Percentiles rank a stretch among this genome's conserved stretches.
Conservation (phyloP, 1,140 invertebrate species). For the Leptoteleia sp. region DNA sequence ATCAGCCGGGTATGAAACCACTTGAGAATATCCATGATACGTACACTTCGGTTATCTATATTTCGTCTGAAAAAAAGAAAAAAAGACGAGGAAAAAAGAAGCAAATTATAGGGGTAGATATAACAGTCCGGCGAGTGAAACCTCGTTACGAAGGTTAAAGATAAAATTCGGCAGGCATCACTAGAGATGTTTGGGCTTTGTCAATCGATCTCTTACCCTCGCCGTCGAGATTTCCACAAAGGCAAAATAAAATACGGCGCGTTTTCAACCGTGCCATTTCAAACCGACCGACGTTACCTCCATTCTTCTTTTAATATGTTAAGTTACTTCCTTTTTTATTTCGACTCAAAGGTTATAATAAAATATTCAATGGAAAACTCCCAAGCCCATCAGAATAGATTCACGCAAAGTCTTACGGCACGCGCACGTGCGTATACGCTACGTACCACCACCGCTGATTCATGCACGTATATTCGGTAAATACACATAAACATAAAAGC, state of each 20-base stretch:
- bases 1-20: constrained; percentile 71
- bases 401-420: constrained; percentile 36
- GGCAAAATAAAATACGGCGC: constrained; percentile 2
- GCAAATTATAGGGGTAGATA: constrained; percentile 49
- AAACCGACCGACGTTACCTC: constrained; percentile 7
- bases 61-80: constrained; percentile 70
- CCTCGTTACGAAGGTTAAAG: constrained; percentile 55
- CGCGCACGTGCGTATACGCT: constrained; percentile 30
- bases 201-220: constrained; percentile 53
- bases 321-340: constrained; percentile 2
- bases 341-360: constrained; percentile 61
- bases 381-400: constrained; percentile 72
- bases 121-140: constrained; percentile 40
- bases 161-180: constrained; percentile 49
- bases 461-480: constrained; percentile 32
- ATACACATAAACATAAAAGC: constrained; percentile 50
- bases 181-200: constrained; percentile 17
- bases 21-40: constrained; percentile 66
- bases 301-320: neutral
- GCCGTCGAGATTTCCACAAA: constrained; percentile 35
- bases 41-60: constrained; percentile 51
- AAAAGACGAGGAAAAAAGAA: constrained; percentile 49
- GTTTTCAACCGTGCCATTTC: constrained; percentile 16
- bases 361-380: constrained; percentile 77
- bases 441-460: constrained; percentile 3